Evolutionary conservation across 2,797 vertebrate species (phyloP), one percentile per base, ranked within the genome.

Genomic region (Micrastur ruficollis): DNA sequence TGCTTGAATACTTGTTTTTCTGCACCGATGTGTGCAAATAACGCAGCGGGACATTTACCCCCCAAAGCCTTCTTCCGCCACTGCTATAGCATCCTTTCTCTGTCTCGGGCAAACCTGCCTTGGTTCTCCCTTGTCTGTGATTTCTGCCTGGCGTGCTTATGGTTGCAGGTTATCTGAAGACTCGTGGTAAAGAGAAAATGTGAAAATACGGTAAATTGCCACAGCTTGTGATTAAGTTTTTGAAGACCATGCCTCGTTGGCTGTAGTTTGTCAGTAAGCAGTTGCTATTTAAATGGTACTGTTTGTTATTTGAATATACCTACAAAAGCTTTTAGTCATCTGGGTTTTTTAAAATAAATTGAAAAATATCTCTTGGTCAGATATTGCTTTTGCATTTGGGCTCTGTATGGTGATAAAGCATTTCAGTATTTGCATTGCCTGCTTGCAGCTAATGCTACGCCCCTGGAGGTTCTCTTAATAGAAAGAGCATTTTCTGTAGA

Each of bases 371-470:
- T 74, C 78, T 78, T 38, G 74, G 68, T 94, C 83, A 94, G 93
- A 81, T 81, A 92, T 36, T 93, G 79, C n/a, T 27, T 93, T 91
- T 90, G 26, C 49, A 11, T 93, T 96, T 93, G 68, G 75, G 36
- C 88, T 94, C 80, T 89, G 62, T 34, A 9, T 3, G 65, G 50
- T 83, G 81, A 92, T 85, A 90, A 96, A 89, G 38, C 53, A 44
- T 89, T 93, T 94, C 16, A 9, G 53, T 55, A 75, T 95, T 89
- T 96, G 75, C 89, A 75, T 36, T 96, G 52, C 85, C 81, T 65
- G 61, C 75, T 94, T 81, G 70, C 66, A 95, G 81, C 58, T 94
- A 92, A 94, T 91, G 89, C 65, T 91, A 7, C 4, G 34, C 46
- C 90, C 68, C 84, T 12, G 3, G 81, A 89, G 81, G 58, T 70